These are phyloP conservation scores for Lysandra coridon DNA, from an alignment of 2,888 invertebrate genomes.

Conservation along the genomic window DNA sequence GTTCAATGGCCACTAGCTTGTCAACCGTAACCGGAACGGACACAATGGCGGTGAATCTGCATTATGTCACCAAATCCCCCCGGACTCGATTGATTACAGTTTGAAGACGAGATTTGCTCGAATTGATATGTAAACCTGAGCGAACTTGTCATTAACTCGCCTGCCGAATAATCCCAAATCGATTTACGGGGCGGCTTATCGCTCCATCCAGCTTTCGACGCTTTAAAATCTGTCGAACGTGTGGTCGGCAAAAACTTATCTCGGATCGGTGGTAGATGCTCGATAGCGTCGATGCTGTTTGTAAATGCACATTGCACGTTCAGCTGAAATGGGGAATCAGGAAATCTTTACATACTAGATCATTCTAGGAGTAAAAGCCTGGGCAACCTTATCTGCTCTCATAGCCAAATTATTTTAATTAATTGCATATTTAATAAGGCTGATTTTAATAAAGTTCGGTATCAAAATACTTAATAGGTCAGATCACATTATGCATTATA, in stretches of 20 bases:
- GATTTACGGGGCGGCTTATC: slow-evolving; percentile 1
- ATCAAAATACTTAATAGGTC: too few relatives aligned
- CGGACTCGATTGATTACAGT: slow-evolving; percentile 16
- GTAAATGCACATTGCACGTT: background rate
- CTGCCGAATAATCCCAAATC: slow-evolving; percentile 9
- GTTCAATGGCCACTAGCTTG: background rate
- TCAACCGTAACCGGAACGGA: background rate
- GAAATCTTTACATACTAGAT: background rate
- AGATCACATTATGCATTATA: too few relatives aligned
- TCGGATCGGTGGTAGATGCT: background rate
- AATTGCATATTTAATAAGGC: too few relatives aligned
- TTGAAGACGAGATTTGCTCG: slow-evolving; percentile 24
- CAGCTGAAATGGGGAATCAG: background rate
- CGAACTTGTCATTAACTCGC: slow-evolving; percentile 17
- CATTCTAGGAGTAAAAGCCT: background rate
- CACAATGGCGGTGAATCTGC: slow-evolving; percentile 10
- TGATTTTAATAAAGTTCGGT: too few relatives aligned
- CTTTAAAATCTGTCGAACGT: slow-evolving; percentile 14
- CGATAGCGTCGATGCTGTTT: background rate
- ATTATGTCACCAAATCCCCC: slow-evolving; percentile 20
- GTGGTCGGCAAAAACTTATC: slow-evolving; percentile 13
- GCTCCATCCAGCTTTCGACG: slow-evolving; percentile 2
- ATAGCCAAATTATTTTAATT: too few relatives aligned
- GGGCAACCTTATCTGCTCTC: background rate
- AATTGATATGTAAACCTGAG: slow-evolving; percentile 23